Evolutionary conservation across 2,888 invertebrate species (phyloP).

Genomic region (Leptarthrus brevirostris): DNA sequence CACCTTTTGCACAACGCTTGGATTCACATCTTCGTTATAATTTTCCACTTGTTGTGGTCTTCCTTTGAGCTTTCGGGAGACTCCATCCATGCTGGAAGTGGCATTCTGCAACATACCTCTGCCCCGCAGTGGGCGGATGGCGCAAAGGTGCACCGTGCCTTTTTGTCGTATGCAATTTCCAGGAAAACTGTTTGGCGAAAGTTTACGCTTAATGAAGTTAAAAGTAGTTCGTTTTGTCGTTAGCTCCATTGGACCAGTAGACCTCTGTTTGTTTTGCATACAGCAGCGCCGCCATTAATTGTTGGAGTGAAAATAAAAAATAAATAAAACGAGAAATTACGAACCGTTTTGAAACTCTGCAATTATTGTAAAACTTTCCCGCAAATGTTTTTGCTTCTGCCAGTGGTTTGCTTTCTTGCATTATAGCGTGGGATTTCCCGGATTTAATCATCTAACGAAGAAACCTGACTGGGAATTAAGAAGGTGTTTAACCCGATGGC

Average conservation of each 20-base stretch:
- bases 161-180: conserved; percentile 24
- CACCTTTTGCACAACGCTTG: conserved; percentile 31
- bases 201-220: conserved; percentile 49
- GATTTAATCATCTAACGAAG: too few relatives aligned
- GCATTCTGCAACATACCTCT: background rate
- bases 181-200: conserved; percentile 46
- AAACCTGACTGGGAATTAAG: too few relatives aligned
- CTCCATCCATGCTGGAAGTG: background rate
- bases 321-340: background rate
- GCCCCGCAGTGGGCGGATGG: background rate
- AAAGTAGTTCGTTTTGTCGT: conserved; percentile 47
- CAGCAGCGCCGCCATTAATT: conserved; percentile 26
- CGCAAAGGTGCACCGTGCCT: conserved; percentile 1
- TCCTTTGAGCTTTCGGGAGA: conserved; percentile 23
- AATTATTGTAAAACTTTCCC: background rate
- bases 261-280: conserved; percentile 14
- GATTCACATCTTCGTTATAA: conserved; percentile 48
- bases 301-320: conserved; percentile 19
- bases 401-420: too few relatives aligned
- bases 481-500: too few relatives aligned
- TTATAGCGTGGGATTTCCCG: too few relatives aligned
- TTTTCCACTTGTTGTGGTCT: conserved; percentile 49
- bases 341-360: background rate
- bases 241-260: conserved; percentile 33
- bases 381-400: too few relatives aligned